phyloP scores from a whole-genome alignment of 2,113 vertebrate species.

The Zapornia atra region DNA sequence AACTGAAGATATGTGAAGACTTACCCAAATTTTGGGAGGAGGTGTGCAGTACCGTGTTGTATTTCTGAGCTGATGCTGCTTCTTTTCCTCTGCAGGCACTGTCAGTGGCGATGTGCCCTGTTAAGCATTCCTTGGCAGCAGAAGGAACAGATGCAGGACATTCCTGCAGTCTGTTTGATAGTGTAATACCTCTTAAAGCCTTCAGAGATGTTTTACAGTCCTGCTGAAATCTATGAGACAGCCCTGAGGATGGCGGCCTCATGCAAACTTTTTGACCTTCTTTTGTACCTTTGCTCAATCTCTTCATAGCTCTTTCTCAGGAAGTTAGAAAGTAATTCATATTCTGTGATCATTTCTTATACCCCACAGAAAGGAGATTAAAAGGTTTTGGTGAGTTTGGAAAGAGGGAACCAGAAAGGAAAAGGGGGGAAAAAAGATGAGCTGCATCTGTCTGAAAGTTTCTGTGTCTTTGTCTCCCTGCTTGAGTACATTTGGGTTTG shows the following conservation, averaged over 20 bases:
- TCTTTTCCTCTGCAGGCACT: not conserved
- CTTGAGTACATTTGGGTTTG: not conserved
- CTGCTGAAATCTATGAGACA: not conserved
- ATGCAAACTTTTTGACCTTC: conserved; percentile 7
- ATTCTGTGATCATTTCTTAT: not conserved
- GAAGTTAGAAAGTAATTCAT: not conserved
- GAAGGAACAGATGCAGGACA: conserved; percentile 29
- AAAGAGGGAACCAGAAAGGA: not conserved
- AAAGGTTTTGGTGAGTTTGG: not conserved
- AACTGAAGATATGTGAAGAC: not conserved
- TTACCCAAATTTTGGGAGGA: not conserved
- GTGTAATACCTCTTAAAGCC: conserved; percentile 10
- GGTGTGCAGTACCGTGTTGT: not conserved
- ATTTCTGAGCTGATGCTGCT: not conserved
- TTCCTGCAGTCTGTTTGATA: conserved; percentile 12
- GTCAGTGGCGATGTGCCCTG: not conserved
- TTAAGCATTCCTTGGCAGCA: conserved; percentile 52
- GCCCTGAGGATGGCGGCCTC: not conserved
- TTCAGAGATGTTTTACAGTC: conserved; percentile 4
- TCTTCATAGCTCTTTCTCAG: not conserved
- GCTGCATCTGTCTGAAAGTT: not conserved
- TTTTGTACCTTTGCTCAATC: not conserved
- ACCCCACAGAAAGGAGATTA: not conserved
- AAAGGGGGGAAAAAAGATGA: not conserved
- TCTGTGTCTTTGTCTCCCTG: not conserved